Percentiles rank a stretch among this genome's conserved stretches.
Conservation (phyloP, 30 jellyfish, hydroid and myxozoan species). For the Pelagia noctiluca region DNA sequence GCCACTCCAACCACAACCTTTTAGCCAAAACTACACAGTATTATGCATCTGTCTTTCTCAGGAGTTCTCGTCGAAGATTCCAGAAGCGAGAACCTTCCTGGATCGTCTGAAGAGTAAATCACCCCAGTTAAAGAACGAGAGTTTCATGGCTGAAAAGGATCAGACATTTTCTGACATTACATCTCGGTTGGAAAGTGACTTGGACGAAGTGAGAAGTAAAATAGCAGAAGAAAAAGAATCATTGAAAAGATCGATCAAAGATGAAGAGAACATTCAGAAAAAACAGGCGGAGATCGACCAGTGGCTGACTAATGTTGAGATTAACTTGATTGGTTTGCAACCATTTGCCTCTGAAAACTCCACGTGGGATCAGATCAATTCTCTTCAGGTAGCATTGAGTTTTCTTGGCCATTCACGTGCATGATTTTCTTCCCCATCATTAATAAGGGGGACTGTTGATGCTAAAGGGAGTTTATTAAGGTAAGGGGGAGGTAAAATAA, state of each 20-base stretch:
- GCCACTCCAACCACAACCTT: background rate
- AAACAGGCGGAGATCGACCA: conserved; percentile 71
- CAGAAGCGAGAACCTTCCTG: background rate
- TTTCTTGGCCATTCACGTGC: background rate
- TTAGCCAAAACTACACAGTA: background rate
- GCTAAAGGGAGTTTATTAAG: too few species aligned
- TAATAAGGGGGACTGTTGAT: too few species aligned
- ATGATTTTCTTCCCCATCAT: background rate
- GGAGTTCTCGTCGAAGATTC: background rate
- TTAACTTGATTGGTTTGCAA: conserved; percentile 71
- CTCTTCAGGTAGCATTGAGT: conserved; percentile 41
- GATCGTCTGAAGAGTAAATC: conserved; percentile 5
- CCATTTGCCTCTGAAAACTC: conserved; percentile 78
- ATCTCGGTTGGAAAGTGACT: conserved; percentile 1
- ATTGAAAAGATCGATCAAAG: background rate
- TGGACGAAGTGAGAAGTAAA: conserved; percentile 2
- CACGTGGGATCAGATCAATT: conserved; percentile 38
- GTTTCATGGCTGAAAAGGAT: background rate
- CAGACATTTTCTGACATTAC: conserved; percentile 3
- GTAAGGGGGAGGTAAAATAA: too few species aligned
- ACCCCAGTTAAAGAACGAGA: background rate
- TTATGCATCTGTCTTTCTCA: background rate
- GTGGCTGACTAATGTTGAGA: conserved; percentile 87
- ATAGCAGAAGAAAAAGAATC: background rate
- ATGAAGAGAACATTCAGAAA: background rate